Evolutionary conservation across 2,888 invertebrate species (phyloP).

Genomic region (Clostera curtula): DNA sequence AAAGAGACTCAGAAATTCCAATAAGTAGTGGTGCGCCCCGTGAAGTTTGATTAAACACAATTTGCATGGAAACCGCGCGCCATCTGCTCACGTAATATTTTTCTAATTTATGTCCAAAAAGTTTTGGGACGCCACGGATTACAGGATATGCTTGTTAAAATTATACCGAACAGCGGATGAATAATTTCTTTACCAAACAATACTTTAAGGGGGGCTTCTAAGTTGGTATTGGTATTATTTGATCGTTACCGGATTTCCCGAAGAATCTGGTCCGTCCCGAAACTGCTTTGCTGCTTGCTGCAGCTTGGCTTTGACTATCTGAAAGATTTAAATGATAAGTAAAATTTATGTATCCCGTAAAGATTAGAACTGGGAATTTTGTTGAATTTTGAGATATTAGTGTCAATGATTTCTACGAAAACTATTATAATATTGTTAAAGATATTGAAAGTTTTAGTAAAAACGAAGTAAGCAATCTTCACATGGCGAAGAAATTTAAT

Average conservation of each 20-base stretch:
- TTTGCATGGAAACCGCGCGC: slow-evolving; percentile 52
- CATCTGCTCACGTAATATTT: slow-evolving; percentile 63
- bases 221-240: slow-evolving; percentile 1
- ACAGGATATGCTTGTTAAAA: slow-evolving; percentile 35
- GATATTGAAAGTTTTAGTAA: no score
- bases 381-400: no score
- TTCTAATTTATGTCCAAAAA: slow-evolving; percentile 67
- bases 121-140: slow-evolving; percentile 37
- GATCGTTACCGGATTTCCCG: slow-evolving; percentile 9
- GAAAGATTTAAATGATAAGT: no score
- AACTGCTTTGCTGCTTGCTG: background rate
- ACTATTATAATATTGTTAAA: no score
- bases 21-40: slow-evolving; percentile 30
- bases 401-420: no score
- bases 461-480: no score
- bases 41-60: slow-evolving; percentile 57
- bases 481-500: no score
- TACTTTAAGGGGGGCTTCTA: background rate
- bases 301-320: slow-evolving; percentile 2
- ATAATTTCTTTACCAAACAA: slow-evolving; percentile 2
- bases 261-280: background rate
- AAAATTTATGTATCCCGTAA: no score
- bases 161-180: slow-evolving; percentile 29
- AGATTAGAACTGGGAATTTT: no score
- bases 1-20: slow-evolving; percentile 34